Conservation (phyloP, 2,888 invertebrate species). For the Mesorhabditis belari region DNA sequence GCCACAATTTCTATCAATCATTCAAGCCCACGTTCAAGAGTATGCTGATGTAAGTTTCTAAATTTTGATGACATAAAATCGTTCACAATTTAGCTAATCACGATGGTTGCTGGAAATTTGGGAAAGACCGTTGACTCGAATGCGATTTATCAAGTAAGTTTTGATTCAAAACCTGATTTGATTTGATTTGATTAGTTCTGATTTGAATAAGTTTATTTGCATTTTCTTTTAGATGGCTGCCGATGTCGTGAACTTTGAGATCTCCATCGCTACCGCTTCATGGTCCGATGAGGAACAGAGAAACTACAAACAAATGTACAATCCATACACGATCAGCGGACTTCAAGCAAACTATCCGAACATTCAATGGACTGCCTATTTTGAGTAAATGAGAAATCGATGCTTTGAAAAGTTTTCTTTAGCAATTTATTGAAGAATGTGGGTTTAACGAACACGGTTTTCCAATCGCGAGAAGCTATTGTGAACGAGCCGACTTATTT, state of each 20-base stretch:
- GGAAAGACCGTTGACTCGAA: neutral
- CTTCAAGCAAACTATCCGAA: slow-evolving; percentile 20
- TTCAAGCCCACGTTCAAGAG: neutral
- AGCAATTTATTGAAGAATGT: neutral
- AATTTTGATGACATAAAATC: neutral
- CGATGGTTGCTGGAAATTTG: neutral
- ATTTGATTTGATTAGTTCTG: slow-evolving; percentile 2
- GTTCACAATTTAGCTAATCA: neutral
- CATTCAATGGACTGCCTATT: slow-evolving; percentile 28
- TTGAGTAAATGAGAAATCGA: slow-evolving; percentile 3
- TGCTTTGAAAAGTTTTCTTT: neutral
- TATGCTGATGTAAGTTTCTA: neutral
- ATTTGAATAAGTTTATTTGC: slow-evolving; percentile 11
- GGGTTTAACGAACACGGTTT: neutral
- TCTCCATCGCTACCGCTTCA: slow-evolving; percentile 31
- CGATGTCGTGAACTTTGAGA: slow-evolving; percentile 18
- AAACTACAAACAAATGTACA: slow-evolving; percentile 44
- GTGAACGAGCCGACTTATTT: slow-evolving; percentile 40
- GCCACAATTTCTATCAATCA: slow-evolving; percentile 24
- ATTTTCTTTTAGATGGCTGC: slow-evolving; percentile 12
- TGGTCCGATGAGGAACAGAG: slow-evolving; percentile 33
- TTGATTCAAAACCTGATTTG: no score
- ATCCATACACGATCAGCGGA: slow-evolving; percentile 27
- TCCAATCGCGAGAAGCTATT: slow-evolving; percentile 10
- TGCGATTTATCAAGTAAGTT: neutral